Evolutionary conservation across 2,113 vertebrate species (phyloP).

Genomic region (Condylura cristata): DNA sequence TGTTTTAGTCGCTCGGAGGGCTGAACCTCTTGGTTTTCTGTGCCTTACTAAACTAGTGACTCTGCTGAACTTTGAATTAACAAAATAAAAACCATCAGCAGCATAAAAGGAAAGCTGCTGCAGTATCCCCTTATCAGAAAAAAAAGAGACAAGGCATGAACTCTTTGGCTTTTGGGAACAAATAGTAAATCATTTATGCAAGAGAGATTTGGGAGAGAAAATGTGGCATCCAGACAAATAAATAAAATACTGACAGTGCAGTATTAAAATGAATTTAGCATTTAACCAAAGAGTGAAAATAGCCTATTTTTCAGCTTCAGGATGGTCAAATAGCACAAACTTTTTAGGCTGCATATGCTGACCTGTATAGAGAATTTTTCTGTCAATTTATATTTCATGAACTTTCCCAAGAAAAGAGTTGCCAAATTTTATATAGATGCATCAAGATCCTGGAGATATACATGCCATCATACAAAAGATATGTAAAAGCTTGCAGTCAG

Average conservation of each 20-base stretch:
- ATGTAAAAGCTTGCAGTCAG: not conserved
- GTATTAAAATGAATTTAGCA: constrained; percentile 75
- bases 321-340: constrained; percentile 42
- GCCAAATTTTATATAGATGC: constrained; percentile 4
- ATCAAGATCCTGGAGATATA: not conserved
- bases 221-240: constrained; percentile 72
- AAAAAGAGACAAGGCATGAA: constrained; percentile 76
- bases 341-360: constrained; percentile 9
- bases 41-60: constrained; percentile 72
- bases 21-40: constrained; percentile 68
- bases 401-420: not conserved
- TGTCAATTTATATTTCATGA: not conserved
- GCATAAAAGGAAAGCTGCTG: constrained; percentile 63
- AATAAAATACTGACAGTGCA: constrained; percentile 79
- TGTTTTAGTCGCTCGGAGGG: constrained; percentile 66
- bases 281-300: constrained; percentile 60
- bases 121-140: constrained; percentile 77
- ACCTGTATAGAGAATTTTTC: constrained; percentile 30
- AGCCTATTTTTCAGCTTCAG: constrained; percentile 37
- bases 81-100: constrained; percentile 73
- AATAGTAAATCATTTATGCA: constrained; percentile 80
- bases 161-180: constrained; percentile 74
- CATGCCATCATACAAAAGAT: not conserved
- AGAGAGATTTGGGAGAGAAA: constrained; percentile 73
- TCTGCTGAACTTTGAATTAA: constrained; percentile 76